Evolutionary conservation across 2,113 vertebrate genomes (phyloP), one percentile per base, ranked within the genome.

Genomic region (Poeciliopsis prolifica): DNA sequence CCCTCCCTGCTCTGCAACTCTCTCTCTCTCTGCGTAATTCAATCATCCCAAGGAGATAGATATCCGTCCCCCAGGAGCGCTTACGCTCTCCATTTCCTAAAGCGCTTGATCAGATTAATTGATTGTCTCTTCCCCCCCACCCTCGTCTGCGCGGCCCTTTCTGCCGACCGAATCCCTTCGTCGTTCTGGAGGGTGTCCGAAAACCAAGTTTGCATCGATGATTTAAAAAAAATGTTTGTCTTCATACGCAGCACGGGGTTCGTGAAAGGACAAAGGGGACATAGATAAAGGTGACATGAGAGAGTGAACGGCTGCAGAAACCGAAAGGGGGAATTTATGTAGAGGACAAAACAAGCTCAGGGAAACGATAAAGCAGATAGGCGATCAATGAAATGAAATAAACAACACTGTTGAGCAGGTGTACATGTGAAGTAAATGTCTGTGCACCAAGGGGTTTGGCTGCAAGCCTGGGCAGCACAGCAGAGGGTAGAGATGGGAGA

Each of bases 91-190:
- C 90, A 94, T 94, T 95, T 95, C 93, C 93, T 93, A 92, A 94
- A 95, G 94, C 92, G 87, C 94, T 95, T 95, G 94, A 95, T 95
- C 94, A 94, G 94, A 95, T 95, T 94, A 95, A 95, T 95, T 95
- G 94, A 95, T 95, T 92, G 89, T 40, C 75, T 74, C 44, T 48
- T 5, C 76, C 83, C 78, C 77, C 28, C 74, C n/a, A 75, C 35
- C 74, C 54, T 4, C 71, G 60, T 77, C 74, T 35, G 58, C 81
- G 68, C 35, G 4, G 61, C 82, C 86, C 86, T 63, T 37, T 81
- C 67, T 79, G 67, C 82, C 22, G 63, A 73, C 82, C 13, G 75
- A 75, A 82, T 82, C 75, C 48, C 65, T 15, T 5, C 44, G 70
- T 68, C 68, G 85, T 83, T 77, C 79, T 8, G 17, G 79, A 78